Conservation (phyloP, 2,888 invertebrate species). For the Charanyca ferruginea region DNA sequence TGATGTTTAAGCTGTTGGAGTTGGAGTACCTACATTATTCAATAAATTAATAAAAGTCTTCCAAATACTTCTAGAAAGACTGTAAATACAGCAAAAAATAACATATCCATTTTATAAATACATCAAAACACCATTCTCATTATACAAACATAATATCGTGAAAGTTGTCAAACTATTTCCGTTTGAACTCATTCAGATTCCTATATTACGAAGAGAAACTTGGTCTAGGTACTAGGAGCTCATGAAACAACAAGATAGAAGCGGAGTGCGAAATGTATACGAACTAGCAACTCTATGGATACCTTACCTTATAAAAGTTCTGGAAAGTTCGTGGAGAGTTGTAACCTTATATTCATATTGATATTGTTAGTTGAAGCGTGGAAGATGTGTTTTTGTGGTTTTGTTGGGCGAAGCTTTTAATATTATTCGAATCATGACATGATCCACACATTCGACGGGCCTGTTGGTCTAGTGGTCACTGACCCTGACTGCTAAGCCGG, state of each 20-base stretch:
- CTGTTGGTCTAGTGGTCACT: no score
- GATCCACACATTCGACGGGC: no score
- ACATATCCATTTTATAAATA: no score
- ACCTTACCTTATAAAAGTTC: slow-evolving; percentile 45
- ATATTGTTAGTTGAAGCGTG: slow-evolving; percentile 12
- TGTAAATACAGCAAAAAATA: no score
- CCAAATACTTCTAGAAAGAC: no score
- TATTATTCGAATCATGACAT: no score
- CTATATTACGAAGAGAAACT: slow-evolving; percentile 37
- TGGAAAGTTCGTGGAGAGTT: slow-evolving; percentile 19
- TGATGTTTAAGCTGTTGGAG: no score
- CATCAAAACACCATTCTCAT: not conserved
- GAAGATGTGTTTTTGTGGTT: slow-evolving; percentile 3
- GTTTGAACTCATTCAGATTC: slow-evolving; percentile 38
- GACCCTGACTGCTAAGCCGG: no score
- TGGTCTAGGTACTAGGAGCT: slow-evolving; percentile 31
- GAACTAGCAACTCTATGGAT: slow-evolving; percentile 31
- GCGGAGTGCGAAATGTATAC: slow-evolving; percentile 28
- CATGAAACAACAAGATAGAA: slow-evolving; percentile 49
- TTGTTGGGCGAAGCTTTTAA: not conserved
- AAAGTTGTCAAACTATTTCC: slow-evolving; percentile 10
- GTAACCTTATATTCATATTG: slow-evolving; percentile 40
- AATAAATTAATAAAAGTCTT: no score
- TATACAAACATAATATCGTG: slow-evolving; percentile 3
- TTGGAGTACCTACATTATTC: no score